A percentile compares a stretch with the other conserved stretches of the same genome.
Conservation (phyloP, 1,140 invertebrate species). For the Colletes gigas region DNA sequence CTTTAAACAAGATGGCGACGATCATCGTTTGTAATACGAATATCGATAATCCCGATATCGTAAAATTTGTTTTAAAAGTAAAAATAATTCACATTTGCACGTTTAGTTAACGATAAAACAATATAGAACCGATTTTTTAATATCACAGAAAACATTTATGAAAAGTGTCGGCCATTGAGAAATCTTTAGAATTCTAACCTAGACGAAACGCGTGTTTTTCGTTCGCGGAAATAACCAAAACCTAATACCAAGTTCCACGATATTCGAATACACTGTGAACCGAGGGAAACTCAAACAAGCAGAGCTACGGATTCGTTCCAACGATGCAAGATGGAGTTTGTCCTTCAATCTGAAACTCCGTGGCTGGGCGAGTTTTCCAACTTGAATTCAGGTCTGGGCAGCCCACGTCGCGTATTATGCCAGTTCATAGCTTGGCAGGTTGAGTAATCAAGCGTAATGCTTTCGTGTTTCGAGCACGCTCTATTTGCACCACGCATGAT, state of each 20-base stretch:
- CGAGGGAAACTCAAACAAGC: neutral
- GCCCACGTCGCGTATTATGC: constrained; percentile 35
- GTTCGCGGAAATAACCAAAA: neutral
- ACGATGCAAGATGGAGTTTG: neutral
- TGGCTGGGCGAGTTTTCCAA: neutral
- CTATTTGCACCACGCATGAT: constrained; percentile 75
- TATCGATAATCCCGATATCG: too few relatives aligned
- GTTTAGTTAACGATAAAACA: too few relatives aligned
- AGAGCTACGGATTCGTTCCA: neutral
- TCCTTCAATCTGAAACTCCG: neutral
- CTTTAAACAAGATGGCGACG: too few relatives aligned
- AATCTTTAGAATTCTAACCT: too few relatives aligned
- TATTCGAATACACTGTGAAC: neutral
- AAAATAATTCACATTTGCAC: too few relatives aligned
- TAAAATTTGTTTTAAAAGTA: too few relatives aligned
- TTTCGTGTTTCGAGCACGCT: constrained; percentile 73
- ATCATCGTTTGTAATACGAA: too few relatives aligned
- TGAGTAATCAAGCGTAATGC: constrained; percentile 78
- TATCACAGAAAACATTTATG: too few relatives aligned
- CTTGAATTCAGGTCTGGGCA: neutral
- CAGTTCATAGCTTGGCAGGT: constrained; percentile 67
- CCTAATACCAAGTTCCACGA: neutral
- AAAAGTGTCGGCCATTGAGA: too few relatives aligned
- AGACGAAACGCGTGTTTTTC: too few relatives aligned
- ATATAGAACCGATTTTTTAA: too few relatives aligned